These are phyloP conservation scores for Troides helena DNA, from an alignment of 2,888 invertebrate species.

Conservation along the genomic window DNA sequence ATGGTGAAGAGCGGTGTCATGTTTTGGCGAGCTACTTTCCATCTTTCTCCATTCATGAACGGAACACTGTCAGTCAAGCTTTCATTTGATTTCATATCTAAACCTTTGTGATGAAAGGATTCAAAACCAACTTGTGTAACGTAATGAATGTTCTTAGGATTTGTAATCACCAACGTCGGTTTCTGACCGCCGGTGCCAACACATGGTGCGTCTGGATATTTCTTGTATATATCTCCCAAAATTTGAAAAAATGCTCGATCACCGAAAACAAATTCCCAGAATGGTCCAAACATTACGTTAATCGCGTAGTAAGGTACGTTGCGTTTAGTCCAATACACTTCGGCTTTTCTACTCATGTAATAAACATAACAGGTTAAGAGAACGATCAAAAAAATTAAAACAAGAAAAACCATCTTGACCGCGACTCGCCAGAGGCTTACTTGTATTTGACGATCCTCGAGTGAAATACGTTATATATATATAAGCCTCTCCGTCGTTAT, in stretches of 20 bases:
- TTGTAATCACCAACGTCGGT: not conserved
- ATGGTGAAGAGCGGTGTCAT: constrained; percentile 5
- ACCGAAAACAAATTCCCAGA: not conserved
- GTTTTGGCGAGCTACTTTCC: constrained; percentile 1
- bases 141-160: not conserved
- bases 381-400: too few relatives aligned
- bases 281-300: not conserved
- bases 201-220: not conserved
- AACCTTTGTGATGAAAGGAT: not conserved
- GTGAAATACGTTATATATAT: too few relatives aligned
- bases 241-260: not conserved
- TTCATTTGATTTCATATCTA: not conserved
- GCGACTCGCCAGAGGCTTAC: too few relatives aligned
- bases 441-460: too few relatives aligned
- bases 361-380: not conserved
- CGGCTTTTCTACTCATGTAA: not conserved
- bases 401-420: too few relatives aligned
- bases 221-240: not conserved
- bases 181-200: not conserved
- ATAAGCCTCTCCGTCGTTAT: too few relatives aligned
- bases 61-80: not conserved
- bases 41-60: constrained; percentile 1
- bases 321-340: not conserved
- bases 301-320: not conserved
- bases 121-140: constrained; percentile 4